Conservation (phyloP, 2,113 vertebrate species). For the Lepus timidus region DNA sequence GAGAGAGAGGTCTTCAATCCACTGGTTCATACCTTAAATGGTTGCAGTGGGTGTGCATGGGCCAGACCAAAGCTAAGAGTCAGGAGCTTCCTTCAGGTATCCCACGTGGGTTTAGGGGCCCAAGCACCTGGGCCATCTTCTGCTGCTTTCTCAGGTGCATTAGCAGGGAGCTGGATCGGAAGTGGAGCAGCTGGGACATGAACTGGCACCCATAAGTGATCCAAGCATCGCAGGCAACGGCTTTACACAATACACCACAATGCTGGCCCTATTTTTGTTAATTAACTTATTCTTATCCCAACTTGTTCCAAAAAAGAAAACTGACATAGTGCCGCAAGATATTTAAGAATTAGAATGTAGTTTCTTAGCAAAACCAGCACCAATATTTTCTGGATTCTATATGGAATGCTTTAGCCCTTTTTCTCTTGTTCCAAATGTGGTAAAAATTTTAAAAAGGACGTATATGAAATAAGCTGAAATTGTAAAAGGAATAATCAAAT, state of each 20-base stretch:
- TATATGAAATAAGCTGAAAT: constrained; percentile 5
- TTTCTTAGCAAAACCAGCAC: neutral
- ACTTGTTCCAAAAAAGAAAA: constrained; percentile 33
- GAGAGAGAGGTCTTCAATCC: too few relatives aligned
- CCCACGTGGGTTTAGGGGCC: too few relatives aligned
- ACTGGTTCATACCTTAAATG: too few relatives aligned
- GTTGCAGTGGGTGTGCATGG: too few relatives aligned
- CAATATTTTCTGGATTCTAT: neutral
- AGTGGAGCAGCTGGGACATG: too few relatives aligned
- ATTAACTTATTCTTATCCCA: constrained; percentile 28
- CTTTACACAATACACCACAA: neutral
- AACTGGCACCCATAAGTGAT: too few relatives aligned
- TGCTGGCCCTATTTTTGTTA: neutral
- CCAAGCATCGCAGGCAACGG: too few relatives aligned
- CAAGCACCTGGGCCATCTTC: too few relatives aligned
- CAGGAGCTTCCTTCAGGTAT: too few relatives aligned
- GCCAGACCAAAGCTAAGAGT: too few relatives aligned
- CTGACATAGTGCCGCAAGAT: neutral
- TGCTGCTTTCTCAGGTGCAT: too few relatives aligned
- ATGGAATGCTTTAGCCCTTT: neutral
- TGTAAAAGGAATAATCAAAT: neutral
- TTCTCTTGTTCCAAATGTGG: neutral
- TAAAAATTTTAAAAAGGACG: neutral
- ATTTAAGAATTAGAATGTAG: neutral
- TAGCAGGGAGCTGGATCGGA: too few relatives aligned